Conservation (phyloP, 2,888 invertebrate genomes). For the Malthinus seriepunctatus region DNA sequence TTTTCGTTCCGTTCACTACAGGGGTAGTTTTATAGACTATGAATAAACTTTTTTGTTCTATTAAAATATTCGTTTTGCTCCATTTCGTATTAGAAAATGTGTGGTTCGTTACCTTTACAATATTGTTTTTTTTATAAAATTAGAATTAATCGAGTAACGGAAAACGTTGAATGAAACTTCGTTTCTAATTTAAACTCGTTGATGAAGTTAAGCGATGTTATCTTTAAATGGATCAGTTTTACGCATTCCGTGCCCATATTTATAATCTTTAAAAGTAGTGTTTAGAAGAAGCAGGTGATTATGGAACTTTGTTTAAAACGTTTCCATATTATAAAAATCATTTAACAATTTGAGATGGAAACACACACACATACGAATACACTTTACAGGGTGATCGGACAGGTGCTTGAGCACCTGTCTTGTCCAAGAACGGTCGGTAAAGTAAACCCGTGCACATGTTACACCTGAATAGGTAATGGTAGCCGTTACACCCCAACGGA, state of each 20-base stretch:
- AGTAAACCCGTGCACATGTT: conserved; percentile 44
- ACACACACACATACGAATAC: conserved; percentile 10
- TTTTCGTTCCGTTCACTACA: too few species aligned
- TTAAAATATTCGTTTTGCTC: background rate
- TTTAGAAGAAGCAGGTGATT: conserved; percentile 23
- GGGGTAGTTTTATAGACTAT: too few species aligned
- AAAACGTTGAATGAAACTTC: background rate
- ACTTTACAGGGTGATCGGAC: conserved; percentile 38
- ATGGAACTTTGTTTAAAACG: conserved; percentile 16
- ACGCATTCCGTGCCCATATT: conserved; percentile 13
- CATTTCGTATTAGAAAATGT: background rate
- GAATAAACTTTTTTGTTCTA: background rate
- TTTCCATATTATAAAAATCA: conserved; percentile 12
- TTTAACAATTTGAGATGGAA: conserved; percentile 20
- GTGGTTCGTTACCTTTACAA: too few species aligned
- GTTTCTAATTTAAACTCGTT: background rate
- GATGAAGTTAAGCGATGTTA: background rate
- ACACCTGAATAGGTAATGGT: conserved; percentile 47
- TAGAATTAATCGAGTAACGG: conserved; percentile 1
- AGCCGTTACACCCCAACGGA: conserved; percentile 46
- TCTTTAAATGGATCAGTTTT: conserved; percentile 3
- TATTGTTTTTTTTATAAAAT: background rate
- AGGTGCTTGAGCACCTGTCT: conserved; percentile 47
- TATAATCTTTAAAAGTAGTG: conserved; percentile 10
- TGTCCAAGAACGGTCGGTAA: conserved; percentile 36